A percentile compares a stretch with the other conserved stretches of the same genome.
These are phyloP conservation scores for Mesorhabditis spiculigera DNA, from an alignment of 2,888 invertebrate genomes.

Conservation along the genomic window DNA sequence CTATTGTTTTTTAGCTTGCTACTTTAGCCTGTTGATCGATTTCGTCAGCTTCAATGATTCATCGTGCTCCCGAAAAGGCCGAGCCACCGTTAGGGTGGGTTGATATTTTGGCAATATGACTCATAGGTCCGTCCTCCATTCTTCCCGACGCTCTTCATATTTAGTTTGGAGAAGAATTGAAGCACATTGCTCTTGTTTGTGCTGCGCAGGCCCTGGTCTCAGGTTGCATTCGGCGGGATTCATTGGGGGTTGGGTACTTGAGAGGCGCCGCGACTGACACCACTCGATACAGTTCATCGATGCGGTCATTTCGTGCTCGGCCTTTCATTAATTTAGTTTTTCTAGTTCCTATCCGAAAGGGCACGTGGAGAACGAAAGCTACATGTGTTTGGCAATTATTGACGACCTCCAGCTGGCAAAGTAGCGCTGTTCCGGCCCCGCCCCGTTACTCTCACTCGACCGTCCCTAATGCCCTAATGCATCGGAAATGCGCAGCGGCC, in stretches of 20 bases:
- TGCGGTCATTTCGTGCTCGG: too few relatives aligned
- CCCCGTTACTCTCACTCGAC: too few relatives aligned
- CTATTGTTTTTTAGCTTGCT: too few relatives aligned
- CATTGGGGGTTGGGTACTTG: background rate
- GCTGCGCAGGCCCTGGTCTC: background rate
- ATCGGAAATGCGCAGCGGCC: too few relatives aligned
- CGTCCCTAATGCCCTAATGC: too few relatives aligned
- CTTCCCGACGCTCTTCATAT: background rate
- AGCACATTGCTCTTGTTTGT: background rate
- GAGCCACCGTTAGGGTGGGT: background rate
- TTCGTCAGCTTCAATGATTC: background rate
- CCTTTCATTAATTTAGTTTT: background rate
- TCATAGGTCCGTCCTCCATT: background rate
- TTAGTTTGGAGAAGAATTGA: background rate
- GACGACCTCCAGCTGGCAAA: too few relatives aligned
- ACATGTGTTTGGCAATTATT: too few relatives aligned
- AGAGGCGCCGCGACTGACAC: constrained; percentile 3
- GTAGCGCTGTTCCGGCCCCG: too few relatives aligned
- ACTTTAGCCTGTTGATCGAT: too few relatives aligned
- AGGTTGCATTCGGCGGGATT: background rate
- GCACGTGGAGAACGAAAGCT: too few relatives aligned
- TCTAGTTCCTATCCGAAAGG: background rate
- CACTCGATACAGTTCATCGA: background rate
- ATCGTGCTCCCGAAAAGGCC: background rate
- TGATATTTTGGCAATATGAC: background rate